Evolutionary conservation across 2,888 invertebrate genomes (phyloP), one percentile per base, ranked within the genome.

Genomic region (Helobdella robusta): DNA sequence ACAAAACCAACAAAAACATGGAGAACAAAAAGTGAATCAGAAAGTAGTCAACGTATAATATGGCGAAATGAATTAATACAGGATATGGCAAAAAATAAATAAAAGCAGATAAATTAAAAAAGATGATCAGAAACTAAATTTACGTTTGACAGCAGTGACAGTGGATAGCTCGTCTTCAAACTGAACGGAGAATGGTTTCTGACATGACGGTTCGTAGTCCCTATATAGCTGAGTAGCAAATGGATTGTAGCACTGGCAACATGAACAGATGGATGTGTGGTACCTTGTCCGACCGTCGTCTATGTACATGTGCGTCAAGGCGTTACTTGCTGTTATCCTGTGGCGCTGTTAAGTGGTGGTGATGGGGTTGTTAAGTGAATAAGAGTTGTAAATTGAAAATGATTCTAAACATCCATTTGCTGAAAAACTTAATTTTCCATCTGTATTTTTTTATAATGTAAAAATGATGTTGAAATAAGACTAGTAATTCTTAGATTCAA

Each of bases 261-360:
- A 98, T 79, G 89, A 89, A 84, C 98, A 98, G 98, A 98, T 99
- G 82, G 98, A 98, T 70, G 95, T 97, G 83, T 98, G 98, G 84
- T 95, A 99, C 76, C 98, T 86, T 76, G 98, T 85, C 72, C 98
- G 86, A 34, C 97, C 98, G 80, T 98, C 98, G 78, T 95, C 95
- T 72, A 98, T 83, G 82, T 97, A 98, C 6, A 94, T 93, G 83
- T 97, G 97, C 65, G 91, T 89, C 72, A 99, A 84, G 36, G 97
- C 97, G 79, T 95, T 92, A 67, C 89, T 87, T 64, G 95, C 93
- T 1, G 89, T 88, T 79, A 95, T 91, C 75, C 98, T 86, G 82
- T 93, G 92, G 76, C 91, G 88, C 89, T 89, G 77, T 0, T 79
- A 78, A 6, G 20, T 50, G 2, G 40, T 25, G n/a, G 35, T 20